A percentile compares a stretch with the other conserved stretches of the same genome.
Evolutionary conservation across 2,113 vertebrate species (phyloP).

Genomic region (Lagopus leucura): DNA sequence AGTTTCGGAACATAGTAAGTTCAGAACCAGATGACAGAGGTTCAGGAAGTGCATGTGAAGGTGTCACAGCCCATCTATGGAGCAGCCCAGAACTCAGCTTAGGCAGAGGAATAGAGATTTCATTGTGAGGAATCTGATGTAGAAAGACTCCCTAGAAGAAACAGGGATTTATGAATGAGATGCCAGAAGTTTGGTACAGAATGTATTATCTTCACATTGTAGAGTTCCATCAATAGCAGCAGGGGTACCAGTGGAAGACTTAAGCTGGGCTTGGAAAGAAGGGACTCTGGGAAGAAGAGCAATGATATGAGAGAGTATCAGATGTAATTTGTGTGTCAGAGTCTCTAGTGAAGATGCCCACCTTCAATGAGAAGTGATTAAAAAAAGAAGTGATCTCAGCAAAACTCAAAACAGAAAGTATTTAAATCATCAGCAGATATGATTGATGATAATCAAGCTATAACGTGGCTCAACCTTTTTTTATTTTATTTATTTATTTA

Average conservation of each 20-base stretch:
- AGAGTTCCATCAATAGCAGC: not conserved
- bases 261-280: not conserved
- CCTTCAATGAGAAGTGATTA: not conserved
- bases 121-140: not conserved
- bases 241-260: not conserved
- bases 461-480: not conserved
- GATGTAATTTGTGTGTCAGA: not conserved
- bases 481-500: no score
- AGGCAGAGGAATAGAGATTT: not conserved
- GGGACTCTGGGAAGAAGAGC: not conserved
- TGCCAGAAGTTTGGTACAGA: not conserved
- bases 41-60: not conserved
- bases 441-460: not conserved
- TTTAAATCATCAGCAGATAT: not conserved
- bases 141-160: not conserved
- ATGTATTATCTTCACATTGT: not conserved
- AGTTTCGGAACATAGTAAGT: not conserved
- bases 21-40: not conserved
- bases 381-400: not conserved
- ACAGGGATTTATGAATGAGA: not conserved
- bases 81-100: not conserved
- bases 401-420: slow-evolving; percentile 26
- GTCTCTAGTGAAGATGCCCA: not conserved
- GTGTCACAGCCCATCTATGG: not conserved
- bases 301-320: not conserved